Base-by-base conservation (phyloP, 2,888 invertebrate genomes). In the Troides aeacus region DNA sequence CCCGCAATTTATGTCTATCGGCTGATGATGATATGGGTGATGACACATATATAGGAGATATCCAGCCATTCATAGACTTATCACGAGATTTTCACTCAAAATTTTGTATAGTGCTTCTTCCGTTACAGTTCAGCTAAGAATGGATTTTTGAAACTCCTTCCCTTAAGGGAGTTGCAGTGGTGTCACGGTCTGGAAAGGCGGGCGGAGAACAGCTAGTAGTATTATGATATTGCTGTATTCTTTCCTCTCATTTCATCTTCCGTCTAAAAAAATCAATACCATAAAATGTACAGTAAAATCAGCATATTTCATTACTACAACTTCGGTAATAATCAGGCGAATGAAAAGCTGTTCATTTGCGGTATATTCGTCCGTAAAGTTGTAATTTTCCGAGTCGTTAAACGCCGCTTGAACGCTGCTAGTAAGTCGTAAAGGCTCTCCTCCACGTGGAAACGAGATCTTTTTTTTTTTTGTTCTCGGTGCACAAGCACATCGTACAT, bases 371-470 rank as follows among this genome's bases (percentile, higher is more conserved):
- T 80, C 80, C 78, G 81, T 75, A 75, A 77, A 78, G 74, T 75
- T 81, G 85, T 88, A 84, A 89, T 90, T 89, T 90, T 90, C 87
- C 86, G 77, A 84, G 77, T 82, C 89, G 88, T 90, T 89, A 88
- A 88, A 84, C 83, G 81, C 82, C 81, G 85, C 84, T 57, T 58
- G 61, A 61, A 59, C n/a, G 61, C 61, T 84, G 82, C 83, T 81
- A 81, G 76, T 58, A 23, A 58, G 80, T 83, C 81, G 82, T 84
- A 86, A 86, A 85, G 87, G 81, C 85, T 84, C 84, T 83, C 85
- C 89, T 83, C 85, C 89, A 90, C 90, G 89, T 89, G 90, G 88
- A 77, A 76, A 78, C 61, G 62, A 60, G 61, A 24, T 66, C 72
- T 69, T 71, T 72, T 71, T 77, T 77, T 68, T 17, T 66, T 70